Evolutionary conservation across 2,113 vertebrate species (phyloP).

Genomic region (Hipposideros armiger): DNA sequence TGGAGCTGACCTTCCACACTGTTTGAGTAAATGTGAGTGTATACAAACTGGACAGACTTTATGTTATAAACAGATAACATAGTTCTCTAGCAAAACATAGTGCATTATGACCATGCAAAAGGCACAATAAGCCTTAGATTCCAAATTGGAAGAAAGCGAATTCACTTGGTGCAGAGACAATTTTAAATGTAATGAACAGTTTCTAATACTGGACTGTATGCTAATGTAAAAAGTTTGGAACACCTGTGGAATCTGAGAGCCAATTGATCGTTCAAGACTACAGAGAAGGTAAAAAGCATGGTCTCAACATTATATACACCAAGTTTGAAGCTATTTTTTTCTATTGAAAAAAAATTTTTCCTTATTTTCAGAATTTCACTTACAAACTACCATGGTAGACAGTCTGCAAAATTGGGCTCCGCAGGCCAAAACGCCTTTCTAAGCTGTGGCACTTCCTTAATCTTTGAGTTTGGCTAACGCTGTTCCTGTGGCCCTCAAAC

Average conservation of each 20-base stretch:
- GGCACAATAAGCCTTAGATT: background rate
- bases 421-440: background rate
- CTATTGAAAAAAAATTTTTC: background rate
- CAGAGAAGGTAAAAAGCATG: background rate
- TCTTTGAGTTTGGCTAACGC: background rate
- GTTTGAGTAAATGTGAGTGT: background rate
- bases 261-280: background rate
- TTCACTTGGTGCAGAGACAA: slow-evolving; percentile 10
- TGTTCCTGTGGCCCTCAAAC: background rate
- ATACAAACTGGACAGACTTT: background rate
- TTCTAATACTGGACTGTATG: background rate
- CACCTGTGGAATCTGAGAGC: background rate
- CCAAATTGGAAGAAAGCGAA: background rate
- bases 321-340: slow-evolving; percentile 8
- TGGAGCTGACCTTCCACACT: background rate
- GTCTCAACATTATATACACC: background rate
- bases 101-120: background rate
- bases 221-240: background rate
- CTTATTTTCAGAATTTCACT: background rate
- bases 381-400: background rate
- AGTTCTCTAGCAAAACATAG: background rate
- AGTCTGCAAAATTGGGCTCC: background rate
- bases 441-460: background rate
- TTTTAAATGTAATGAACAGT: background rate
- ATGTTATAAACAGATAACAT: background rate